Percentiles rank a stretch among this genome's conserved stretches.
Conservation (phyloP, 2,888 invertebrate species). For the Andrena fulva region DNA sequence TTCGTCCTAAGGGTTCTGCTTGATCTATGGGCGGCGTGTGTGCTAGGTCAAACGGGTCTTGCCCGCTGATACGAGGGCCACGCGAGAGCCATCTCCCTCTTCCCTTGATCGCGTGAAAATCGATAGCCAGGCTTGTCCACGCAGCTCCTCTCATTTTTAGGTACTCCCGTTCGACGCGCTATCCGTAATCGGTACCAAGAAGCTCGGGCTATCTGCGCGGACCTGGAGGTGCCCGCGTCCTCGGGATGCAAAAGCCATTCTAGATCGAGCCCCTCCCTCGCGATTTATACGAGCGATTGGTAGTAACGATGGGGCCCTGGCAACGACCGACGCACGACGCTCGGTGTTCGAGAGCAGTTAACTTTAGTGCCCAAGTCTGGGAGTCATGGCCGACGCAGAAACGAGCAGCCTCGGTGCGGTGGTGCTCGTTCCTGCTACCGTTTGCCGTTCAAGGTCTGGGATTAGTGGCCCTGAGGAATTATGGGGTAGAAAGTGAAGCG, state of each 20-base stretch:
- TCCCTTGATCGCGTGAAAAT: slow-evolving; percentile 44
- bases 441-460: not conserved
- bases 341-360: slow-evolving; percentile 53
- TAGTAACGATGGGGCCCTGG: slow-evolving; percentile 31
- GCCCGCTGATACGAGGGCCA: slow-evolving; percentile 73
- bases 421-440: not conserved
- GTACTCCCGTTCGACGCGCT: slow-evolving; percentile 27
- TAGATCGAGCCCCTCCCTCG: slow-evolving; percentile 53
- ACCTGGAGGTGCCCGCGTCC: slow-evolving; percentile 26
- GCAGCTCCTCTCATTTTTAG: not conserved
- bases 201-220: slow-evolving; percentile 22
- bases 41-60: slow-evolving; percentile 79
- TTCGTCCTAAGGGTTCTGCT: slow-evolving; percentile 80
- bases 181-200: slow-evolving; percentile 46
- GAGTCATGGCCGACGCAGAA: not conserved
- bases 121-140: slow-evolving; percentile 41
- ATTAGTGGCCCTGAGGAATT: too few species aligned
- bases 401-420: not conserved
- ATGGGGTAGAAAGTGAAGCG: too few species aligned
- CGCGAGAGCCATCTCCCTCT: slow-evolving; percentile 65
- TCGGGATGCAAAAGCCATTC: slow-evolving; percentile 46
- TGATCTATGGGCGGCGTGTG: slow-evolving; percentile 82
- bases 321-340: slow-evolving; percentile 41
- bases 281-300: slow-evolving; percentile 52
- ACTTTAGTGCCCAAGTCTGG: slow-evolving; percentile 33